These are phyloP conservation scores for Montipora cactus DNA, from an alignment of 64 coral and sea anemone genomes.

Conservation along the genomic window DNA sequence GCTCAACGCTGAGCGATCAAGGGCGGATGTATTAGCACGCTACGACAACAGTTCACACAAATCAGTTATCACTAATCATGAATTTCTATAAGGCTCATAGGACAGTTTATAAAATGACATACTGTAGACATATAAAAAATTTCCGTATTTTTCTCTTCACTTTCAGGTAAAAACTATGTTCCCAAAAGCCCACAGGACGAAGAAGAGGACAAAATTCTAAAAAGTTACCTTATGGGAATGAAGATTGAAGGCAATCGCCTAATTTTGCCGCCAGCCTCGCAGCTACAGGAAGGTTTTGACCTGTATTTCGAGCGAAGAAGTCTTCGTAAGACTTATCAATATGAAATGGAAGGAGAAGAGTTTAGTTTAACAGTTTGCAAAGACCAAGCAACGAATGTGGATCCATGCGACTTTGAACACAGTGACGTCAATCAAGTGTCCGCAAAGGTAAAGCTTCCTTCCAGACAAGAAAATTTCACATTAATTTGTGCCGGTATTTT, in stretches of 20 bases:
- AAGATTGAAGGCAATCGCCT: background rate
- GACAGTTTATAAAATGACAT: no score
- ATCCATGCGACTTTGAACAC: background rate
- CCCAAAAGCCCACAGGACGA: slow-evolving; percentile 22
- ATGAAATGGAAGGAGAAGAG: slow-evolving; percentile 2
- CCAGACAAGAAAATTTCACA: no score
- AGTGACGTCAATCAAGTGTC: background rate
- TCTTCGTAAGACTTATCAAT: background rate
- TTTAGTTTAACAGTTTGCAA: slow-evolving; percentile 38
- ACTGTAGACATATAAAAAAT: no score
- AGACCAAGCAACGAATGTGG: slow-evolving; percentile 17
- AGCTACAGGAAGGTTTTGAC: slow-evolving; percentile 16
- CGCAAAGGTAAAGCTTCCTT: background rate
- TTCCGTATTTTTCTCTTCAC: background rate
- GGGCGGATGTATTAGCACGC: no score
- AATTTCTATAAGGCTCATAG: no score
- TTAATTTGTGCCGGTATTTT: no score
- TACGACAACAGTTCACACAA: no score
- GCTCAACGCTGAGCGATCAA: no score
- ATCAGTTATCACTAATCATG: no score
- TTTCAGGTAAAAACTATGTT: background rate
- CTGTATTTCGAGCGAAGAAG: slow-evolving; percentile 13
- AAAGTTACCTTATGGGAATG: slow-evolving; percentile 12
- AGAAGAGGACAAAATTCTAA: slow-evolving; percentile 42
- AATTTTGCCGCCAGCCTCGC: background rate